These are phyloP conservation scores for Mesorhabditis sp. DNA, from an alignment of 2,888 invertebrate genomes.

Conservation along the genomic window DNA sequence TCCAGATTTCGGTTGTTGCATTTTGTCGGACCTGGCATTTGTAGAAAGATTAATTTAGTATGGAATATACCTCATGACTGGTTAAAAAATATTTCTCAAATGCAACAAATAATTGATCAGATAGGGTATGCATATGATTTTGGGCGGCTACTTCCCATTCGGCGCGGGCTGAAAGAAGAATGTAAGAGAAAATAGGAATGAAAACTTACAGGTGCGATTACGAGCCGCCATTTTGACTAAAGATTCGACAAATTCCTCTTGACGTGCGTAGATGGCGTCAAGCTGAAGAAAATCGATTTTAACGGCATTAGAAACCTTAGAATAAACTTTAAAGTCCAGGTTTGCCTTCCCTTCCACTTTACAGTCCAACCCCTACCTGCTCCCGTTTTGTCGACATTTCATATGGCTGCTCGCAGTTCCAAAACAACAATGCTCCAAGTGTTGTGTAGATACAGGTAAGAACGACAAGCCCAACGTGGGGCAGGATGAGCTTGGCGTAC, in stretches of 20 bases:
- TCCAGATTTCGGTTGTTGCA: conserved; percentile 55
- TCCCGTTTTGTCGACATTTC: conserved; percentile 44
- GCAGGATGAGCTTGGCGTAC: conserved; percentile 57
- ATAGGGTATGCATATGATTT: conserved; percentile 53
- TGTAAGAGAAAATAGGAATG: conserved; percentile 1
- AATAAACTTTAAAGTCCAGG: not conserved
- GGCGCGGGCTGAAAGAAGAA: conserved; percentile 17
- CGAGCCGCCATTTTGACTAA: conserved; percentile 30
- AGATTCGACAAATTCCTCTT: conserved; percentile 47
- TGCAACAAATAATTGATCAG: conserved; percentile 56
- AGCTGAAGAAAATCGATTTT: conserved; percentile 27
- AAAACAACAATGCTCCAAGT: conserved; percentile 56
- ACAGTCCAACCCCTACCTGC: conserved; percentile 21
- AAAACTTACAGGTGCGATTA: conserved; percentile 27
- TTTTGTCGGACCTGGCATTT: conserved; percentile 48
- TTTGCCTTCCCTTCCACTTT: not conserved
- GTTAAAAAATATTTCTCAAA: conserved; percentile 57
- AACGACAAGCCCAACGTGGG: conserved; percentile 57
- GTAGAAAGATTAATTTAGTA: not conserved
- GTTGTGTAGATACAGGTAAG: conserved; percentile 55
- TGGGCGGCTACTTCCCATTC: conserved; percentile 36
- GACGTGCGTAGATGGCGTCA: conserved; percentile 40
- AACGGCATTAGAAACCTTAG: not conserved
- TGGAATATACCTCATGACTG: conserved; percentile 39
- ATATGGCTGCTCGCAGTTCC: conserved; percentile 54